Conservation (phyloP, 2,888 invertebrate species). For the Drosophila mayaguana region DNA sequence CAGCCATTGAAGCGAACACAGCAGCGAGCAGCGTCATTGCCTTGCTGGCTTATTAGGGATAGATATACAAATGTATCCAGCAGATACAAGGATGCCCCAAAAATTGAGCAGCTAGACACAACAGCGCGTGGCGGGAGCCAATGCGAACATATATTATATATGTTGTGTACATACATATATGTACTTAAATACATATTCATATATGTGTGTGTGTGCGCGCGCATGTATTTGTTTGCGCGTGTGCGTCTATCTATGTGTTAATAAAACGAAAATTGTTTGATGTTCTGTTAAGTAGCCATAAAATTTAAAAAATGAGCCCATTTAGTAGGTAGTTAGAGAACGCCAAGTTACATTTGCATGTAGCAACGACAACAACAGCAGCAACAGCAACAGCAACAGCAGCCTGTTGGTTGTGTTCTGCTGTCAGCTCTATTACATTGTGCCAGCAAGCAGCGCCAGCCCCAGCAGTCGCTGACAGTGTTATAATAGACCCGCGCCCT, state of each 20-base stretch:
- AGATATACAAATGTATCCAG: constrained; percentile 66
- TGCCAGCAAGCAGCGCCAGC: constrained; percentile 31
- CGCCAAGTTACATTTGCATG: constrained; percentile 68
- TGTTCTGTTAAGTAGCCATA: constrained; percentile 79
- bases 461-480: constrained; percentile 58
- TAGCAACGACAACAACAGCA: constrained; percentile 42
- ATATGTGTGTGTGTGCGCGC: background rate
- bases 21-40: constrained; percentile 30
- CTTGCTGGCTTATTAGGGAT: constrained; percentile 52
- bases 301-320: constrained; percentile 77
- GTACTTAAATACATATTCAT: background rate
- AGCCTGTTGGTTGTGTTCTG: constrained; percentile 55
- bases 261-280: constrained; percentile 79
- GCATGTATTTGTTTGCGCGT: background rate
- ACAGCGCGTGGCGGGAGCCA: constrained; percentile 55
- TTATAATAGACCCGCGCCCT: constrained; percentile 44
- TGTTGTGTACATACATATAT: background rate
- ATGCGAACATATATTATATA: constrained; percentile 7
- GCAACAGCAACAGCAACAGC: constrained; percentile 42
- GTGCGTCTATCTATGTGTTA: constrained; percentile 52
- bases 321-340: constrained; percentile 73
- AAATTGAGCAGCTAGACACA: constrained; percentile 63
- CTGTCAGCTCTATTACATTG: constrained; percentile 30
- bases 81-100: constrained; percentile 39
- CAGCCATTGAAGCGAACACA: constrained; percentile 40